phyloP scores from a whole-genome alignment of 2,888 invertebrate species.

The Nebria brevicollis region DNA sequence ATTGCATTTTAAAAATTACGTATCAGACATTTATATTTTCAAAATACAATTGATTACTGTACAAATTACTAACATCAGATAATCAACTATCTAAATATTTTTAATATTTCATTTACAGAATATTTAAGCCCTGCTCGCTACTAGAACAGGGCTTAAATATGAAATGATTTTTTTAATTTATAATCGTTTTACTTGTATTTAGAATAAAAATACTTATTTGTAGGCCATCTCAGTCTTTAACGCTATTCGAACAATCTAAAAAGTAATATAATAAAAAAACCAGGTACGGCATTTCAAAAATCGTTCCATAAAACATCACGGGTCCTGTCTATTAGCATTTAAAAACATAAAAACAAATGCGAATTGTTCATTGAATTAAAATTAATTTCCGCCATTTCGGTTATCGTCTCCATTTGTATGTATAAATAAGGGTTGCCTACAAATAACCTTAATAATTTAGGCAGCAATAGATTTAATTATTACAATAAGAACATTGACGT shows the following conservation, averaged over 20 bases:
- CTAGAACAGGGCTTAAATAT: neutral
- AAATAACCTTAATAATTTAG: conserved; percentile 26
- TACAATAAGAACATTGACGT: conserved; percentile 22
- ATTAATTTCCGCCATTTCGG: neutral
- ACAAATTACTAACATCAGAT: neutral
- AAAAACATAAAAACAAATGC: neutral
- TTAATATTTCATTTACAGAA: conserved; percentile 23
- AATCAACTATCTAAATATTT: conserved; percentile 23
- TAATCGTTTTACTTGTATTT: conserved; percentile 6
- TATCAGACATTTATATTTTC: conserved; percentile 2
- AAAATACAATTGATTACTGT: neutral
- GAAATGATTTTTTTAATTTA: neutral
- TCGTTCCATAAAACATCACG: conserved; percentile 12
- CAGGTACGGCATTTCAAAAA: conserved; percentile 11
- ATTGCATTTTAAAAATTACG: conserved; percentile 12
- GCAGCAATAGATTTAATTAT: conserved; percentile 34
- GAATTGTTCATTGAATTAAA: neutral
- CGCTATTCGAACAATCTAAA: conserved; percentile 26
- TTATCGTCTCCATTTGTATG: neutral
- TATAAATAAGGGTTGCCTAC: conserved; percentile 24
- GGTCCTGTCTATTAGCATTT: conserved; percentile 17
- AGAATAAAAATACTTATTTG: conserved; percentile 32
- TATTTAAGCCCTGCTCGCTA: neutral
- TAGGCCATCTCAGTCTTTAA: conserved; percentile 42
- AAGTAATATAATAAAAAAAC: neutral